phyloP scores from a whole-genome alignment of 1,140 invertebrate genomes.

The Copidosoma floridanum region DNA sequence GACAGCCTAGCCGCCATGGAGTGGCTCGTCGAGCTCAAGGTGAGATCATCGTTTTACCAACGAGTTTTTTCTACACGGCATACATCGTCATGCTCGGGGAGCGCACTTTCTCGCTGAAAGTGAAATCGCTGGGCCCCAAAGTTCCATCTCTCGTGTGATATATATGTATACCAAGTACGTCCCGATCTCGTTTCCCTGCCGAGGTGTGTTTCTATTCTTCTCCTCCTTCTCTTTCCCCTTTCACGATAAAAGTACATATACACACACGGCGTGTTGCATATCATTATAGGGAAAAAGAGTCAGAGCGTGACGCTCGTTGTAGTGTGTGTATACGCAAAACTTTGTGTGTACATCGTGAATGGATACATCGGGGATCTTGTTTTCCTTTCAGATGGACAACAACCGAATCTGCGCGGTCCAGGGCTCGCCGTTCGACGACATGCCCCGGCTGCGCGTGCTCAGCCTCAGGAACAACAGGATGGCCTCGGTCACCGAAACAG shows the following conservation, averaged over 20 bases:
- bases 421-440: constrained; percentile 73
- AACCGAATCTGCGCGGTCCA: constrained; percentile 71
- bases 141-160: too few relatives aligned
- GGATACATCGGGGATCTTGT: background rate
- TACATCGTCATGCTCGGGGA: constrained; percentile 10
- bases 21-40: constrained; percentile 80
- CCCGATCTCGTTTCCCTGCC: too few relatives aligned
- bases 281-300: too few relatives aligned
- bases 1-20: constrained; percentile 69
- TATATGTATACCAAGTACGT: too few relatives aligned
- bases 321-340: background rate
- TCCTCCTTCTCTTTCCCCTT: too few relatives aligned
- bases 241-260: too few relatives aligned
- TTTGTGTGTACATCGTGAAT: background rate
- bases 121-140: constrained; percentile 41
- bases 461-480: constrained; percentile 78
- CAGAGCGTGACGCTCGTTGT: constrained; percentile 1
- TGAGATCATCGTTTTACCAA: constrained; percentile 31
- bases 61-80: background rate
- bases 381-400: constrained; percentile 61
- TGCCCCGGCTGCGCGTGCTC: constrained; percentile 77
- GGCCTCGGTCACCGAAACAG: constrained; percentile 70
- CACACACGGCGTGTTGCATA: constrained; percentile 1
- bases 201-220: too few relatives aligned
- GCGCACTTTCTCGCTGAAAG: constrained; percentile 44